Evolutionary conservation across 2,113 vertebrate genomes (phyloP), one percentile per base, ranked within the genome.

Genomic region (Eretmochelys imbricata): DNA sequence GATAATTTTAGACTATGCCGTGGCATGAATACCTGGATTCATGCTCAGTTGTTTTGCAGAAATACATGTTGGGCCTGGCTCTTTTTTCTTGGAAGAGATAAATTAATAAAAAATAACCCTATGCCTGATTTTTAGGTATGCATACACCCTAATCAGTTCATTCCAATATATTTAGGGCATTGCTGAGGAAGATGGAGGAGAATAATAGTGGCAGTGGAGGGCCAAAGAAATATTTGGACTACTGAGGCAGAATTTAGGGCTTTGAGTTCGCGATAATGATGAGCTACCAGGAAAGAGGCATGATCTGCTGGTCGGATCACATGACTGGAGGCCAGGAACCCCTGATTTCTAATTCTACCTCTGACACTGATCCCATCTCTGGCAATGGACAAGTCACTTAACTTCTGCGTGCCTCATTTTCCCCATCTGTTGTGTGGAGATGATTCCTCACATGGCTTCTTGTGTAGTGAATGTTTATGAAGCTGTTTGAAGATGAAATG

Each of bases 21-120:
- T 89, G 69, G 80, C 38, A 93, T 48, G 85, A 14, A 80, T 82
- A 57, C 3, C 2, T 2, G 0, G 5, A n/a, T 95, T 95, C 84
- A 80, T 84, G 38, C 51, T 49, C 49, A 17, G 13, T 88, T 80
- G 50, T 55, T 92, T 89, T 65, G 29, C 80, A 93, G 65, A 85
- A 22, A 16, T 57, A 62, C 75, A 57, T 25, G 13, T 31, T 0
- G 1, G 1, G 75, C 14, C 29, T 51, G 22, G 80, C 50, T 42
- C 29, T 89, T 38, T 87, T 84, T 72, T 79, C 62, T 89, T 91
- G 57, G 54, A 72, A 89, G 79, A n/a, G 75, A 3, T 89, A 54
- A 35, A 10, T 88, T 80, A 8, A 38, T 54, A 87, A 55, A 59
- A 24, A 81, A 3, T 3, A 55, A 22, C 8, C 27, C 84, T 48